Evolutionary conservation across 1,140 invertebrate species (phyloP), one percentile per base, ranked within the genome.

Genomic region (Lineus longissimus): DNA sequence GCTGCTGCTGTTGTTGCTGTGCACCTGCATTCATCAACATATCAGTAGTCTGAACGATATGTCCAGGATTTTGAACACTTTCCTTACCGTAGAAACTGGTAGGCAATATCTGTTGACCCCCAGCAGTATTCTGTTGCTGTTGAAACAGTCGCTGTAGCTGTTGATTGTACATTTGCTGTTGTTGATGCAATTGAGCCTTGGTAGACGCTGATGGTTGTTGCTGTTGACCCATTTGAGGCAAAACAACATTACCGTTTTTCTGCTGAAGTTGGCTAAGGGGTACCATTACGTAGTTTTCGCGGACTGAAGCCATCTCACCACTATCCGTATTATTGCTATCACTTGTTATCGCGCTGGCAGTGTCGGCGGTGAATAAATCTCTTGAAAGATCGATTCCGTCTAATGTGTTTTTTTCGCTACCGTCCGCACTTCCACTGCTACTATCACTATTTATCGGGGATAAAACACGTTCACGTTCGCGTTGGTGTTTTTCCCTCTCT

Each of bases 141-240:
- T 51, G 6, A n/a, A 51, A 51, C 6, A 51, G n/a, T 27, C 47
- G 6, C 25, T 51, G 47, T n/a, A 51, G n/a, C n/a, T 51, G 47
- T n/a, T 51, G 47, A 51, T 51, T 51, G 25, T 51, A 51, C 47
- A 51, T 4, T 51, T 51, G 47, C n/a, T 51, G 47, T n/a, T 51
- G 47, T 51, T 51, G 47, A 19, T 51, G 47, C 47, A 7, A 6
- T 51, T 7, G 6, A 4, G n/a, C 47, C 6, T 51, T 51, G 25
- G 4, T 51, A 19, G n/a, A 19, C 19, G 47, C 6, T n/a, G 4
- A 9, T 9, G 6, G 25, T n/a, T 51, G 47, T n/a, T 23, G 47
- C 47, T 51, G 47, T 27, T 51, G 47, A 7, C 9, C 6, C 47
- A n/a, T 23, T 51, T n/a, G 6, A 51, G 19, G 11, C 11, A 11